Conservation (phyloP, 1,140 invertebrate species). For the Bombus superbus region DNA sequence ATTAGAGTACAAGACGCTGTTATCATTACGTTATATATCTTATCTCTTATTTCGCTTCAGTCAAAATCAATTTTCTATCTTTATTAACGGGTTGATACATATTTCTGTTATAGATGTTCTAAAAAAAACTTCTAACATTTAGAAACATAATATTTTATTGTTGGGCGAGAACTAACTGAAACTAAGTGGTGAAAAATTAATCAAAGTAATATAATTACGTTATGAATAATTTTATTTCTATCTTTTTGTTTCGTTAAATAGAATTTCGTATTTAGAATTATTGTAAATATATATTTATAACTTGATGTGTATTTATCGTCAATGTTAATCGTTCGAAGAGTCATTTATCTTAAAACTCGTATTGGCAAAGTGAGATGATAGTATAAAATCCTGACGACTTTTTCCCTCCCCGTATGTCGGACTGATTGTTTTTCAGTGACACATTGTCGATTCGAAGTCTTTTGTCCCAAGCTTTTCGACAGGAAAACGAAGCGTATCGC, state of each 20-base stretch:
- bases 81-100: too few relatives aligned
- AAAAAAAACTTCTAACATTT: too few relatives aligned
- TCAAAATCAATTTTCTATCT: too few relatives aligned
- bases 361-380: not conserved
- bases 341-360: not conserved
- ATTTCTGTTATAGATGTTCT: too few relatives aligned
- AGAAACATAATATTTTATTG: too few relatives aligned
- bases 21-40: not conserved
- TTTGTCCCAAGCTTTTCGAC: conserved; percentile 14
- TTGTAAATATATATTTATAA: too few relatives aligned
- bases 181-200: too few relatives aligned
- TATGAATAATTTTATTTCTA: too few relatives aligned
- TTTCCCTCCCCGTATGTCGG: not conserved
- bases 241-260: too few relatives aligned
- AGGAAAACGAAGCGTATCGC: conserved; percentile 43
- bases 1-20: not conserved
- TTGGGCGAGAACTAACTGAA: too few relatives aligned
- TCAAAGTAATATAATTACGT: too few relatives aligned
- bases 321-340: not conserved
- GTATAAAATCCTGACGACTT: not conserved
- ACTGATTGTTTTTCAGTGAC: conserved; percentile 38
- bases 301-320: not conserved
- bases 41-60: not conserved
- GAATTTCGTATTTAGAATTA: too few relatives aligned
- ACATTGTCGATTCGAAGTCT: conserved; percentile 42